These are phyloP conservation scores for Harpagus bidentatus DNA, from an alignment of 2,113 vertebrate genomes.

Conservation along the genomic window DNA sequence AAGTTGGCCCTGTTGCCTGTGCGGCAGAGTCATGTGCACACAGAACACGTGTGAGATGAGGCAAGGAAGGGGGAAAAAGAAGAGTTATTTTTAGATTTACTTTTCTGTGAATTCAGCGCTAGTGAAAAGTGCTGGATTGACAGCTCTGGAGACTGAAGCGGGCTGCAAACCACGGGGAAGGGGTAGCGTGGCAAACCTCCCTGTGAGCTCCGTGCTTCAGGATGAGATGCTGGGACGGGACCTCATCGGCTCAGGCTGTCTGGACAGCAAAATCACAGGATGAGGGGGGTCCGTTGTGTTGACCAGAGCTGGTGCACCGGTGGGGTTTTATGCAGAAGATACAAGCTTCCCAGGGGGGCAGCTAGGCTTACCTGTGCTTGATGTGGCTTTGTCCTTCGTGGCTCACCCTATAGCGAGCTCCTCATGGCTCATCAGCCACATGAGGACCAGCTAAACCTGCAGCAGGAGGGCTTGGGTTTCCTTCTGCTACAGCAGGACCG, in stretches of 20 bases:
- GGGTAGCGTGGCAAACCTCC: neutral
- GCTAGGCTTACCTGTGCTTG: neutral
- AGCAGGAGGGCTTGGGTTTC: neutral
- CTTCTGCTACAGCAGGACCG: neutral
- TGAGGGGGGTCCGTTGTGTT: rapidly evolving
- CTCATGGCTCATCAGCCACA: neutral
- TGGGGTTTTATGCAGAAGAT: neutral
- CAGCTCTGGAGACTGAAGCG: neutral
- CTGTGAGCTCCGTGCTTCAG: rapidly evolving
- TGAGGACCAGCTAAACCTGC: neutral
- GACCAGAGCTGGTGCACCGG: neutral
- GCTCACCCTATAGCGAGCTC: neutral
- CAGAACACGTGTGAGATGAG: neutral
- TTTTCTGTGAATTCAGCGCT: conserved; percentile 53
- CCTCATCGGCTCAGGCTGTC: neutral
- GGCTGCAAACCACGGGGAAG: neutral
- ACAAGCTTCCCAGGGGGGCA: neutral
- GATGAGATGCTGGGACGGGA: neutral
- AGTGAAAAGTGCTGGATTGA: conserved; percentile 43
- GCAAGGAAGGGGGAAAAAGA: neutral
- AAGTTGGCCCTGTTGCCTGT: neutral
- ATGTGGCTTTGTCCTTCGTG: rapidly evolving
- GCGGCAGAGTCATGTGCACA: neutral
- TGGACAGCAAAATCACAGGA: neutral
- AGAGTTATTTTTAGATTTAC: conserved; percentile 39